phyloP scores from a whole-genome alignment of 2,113 vertebrate genomes.

The Halichoeres trimaculatus region DNA sequence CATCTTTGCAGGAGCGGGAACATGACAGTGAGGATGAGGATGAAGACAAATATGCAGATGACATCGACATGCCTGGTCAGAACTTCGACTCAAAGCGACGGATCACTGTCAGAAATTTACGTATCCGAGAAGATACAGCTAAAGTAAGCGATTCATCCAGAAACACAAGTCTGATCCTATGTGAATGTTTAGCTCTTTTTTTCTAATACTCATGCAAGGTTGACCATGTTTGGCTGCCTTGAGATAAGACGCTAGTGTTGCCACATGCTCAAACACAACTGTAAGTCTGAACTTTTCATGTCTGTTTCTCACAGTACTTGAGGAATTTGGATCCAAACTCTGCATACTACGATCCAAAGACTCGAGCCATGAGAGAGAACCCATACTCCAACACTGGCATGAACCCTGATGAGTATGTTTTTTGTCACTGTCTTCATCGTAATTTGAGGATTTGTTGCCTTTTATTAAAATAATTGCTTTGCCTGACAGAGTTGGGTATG shows the following conservation, averaged over 20 bases:
- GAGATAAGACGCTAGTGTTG: not conserved
- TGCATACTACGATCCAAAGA: constrained; percentile 98
- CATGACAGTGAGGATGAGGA: constrained; percentile 97
- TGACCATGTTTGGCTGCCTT: not conserved
- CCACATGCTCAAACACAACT: not conserved
- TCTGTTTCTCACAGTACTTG: constrained; percentile 86
- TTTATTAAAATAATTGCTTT: constrained; percentile 31
- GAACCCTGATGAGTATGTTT: constrained; percentile 95
- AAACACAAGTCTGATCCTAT: not conserved
- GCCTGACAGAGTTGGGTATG: constrained; percentile 91
- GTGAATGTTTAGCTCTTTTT: not conserved
- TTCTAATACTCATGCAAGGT: not conserved
- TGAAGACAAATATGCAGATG: constrained; percentile 98
- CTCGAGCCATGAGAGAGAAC: constrained; percentile 98
- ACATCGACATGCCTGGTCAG: constrained; percentile 99
- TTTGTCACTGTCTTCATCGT: constrained; percentile 12
- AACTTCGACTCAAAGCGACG: constrained; percentile 99
- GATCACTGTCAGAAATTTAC: constrained; percentile 95
- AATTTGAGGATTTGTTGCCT: not conserved
- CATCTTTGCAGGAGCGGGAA: constrained; percentile 89
- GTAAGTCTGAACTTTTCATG: not conserved
- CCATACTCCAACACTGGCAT: constrained; percentile 95
- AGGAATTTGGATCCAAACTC: constrained; percentile 98
- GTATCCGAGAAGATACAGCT: constrained; percentile 97
- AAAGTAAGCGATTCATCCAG: constrained; percentile 83